Percentiles rank a stretch among this genome's conserved stretches.
phyloP scores from a whole-genome alignment of 2,797 vertebrate genomes.

The Furcifer pardalis region DNA sequence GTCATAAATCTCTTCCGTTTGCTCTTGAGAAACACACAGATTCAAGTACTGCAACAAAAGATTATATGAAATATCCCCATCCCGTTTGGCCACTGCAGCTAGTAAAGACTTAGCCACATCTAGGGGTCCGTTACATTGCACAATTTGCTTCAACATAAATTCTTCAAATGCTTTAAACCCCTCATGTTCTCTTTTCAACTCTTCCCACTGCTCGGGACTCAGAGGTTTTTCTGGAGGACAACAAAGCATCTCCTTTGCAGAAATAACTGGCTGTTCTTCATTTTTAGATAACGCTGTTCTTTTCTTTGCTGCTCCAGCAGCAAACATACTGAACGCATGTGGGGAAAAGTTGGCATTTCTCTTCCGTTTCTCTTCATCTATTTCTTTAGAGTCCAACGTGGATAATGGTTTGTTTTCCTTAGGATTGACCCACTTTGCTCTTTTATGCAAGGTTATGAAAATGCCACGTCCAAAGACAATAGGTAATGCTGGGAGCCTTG shows the following conservation, averaged over 20 bases:
- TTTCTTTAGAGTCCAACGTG: constrained; percentile 39
- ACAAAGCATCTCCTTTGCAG: constrained; percentile 29
- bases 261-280: background rate
- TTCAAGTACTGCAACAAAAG: constrained; percentile 86
- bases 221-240: constrained; percentile 80
- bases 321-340: constrained; percentile 74
- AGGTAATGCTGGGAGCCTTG: constrained; percentile 29
- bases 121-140: constrained; percentile 69
- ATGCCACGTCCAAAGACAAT: constrained; percentile 47
- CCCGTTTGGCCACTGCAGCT: constrained; percentile 80
- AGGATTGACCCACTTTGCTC: constrained; percentile 44
- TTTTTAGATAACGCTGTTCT: constrained; percentile 56
- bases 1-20: constrained; percentile 83
- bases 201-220: constrained; percentile 82
- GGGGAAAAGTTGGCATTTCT: constrained; percentile 21
- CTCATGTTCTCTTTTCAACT: constrained; percentile 72
- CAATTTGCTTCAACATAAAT: constrained; percentile 77
- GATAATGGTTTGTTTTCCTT: constrained; percentile 34
- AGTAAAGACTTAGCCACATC: constrained; percentile 91
- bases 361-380: constrained; percentile 21
- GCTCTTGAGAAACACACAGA: constrained; percentile 82
- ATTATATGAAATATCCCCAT: constrained; percentile 83
- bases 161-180: constrained; percentile 76
- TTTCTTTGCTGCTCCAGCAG: constrained; percentile 83
- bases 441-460: constrained; percentile 46